Evolutionary conservation across 1,140 invertebrate genomes (phyloP), one percentile per base, ranked within the genome.

Genomic region (Musca vetustissima): DNA sequence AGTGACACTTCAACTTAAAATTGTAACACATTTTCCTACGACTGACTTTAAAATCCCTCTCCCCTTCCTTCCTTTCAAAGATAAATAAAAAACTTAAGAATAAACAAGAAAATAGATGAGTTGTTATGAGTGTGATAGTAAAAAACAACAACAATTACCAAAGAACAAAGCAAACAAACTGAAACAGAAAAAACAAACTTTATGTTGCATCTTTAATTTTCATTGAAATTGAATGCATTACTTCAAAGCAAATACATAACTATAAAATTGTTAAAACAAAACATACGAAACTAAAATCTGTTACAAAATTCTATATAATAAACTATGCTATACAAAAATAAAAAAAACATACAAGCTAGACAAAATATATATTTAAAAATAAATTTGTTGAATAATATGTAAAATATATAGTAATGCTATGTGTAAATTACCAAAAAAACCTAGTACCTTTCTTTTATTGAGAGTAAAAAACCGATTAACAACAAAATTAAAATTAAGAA

Each of bases 361-460:
- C 28, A 28, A 64, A 61, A 61, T 36, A 64, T 22, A 64, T 64
- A 28, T 43, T 43, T 43, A 43, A 72, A 74, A 76, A 76, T 69
- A 71, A 72, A 78, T 74, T 77, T 70, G 70, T 72, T 77, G 75
- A 78, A 78, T 75, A 76, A 78, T 78, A 77, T 75, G 72, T 61
- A 61, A 61, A 61, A 61, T 28, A 17, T n/a, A n/a, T n/a, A 36
- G 14, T 59, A 28, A 17, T 21, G 32, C 32, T 36, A 61, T 61
- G 57, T 43, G 72, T 70, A 75, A 67, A 69, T 75, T 72, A 66
- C 49, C 47, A 73, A 66, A 67, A 74, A 74, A 67, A 22, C 36
- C 61, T 53, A 57, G 15, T 68, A 71, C 47, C 66, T 69, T 72
- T 61, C 57, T 61, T 61, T 61, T 21, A 36, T 61, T 61, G 57